phyloP scores from a whole-genome alignment of 2,113 vertebrate genomes.

The Macrotis lagotis region DNA sequence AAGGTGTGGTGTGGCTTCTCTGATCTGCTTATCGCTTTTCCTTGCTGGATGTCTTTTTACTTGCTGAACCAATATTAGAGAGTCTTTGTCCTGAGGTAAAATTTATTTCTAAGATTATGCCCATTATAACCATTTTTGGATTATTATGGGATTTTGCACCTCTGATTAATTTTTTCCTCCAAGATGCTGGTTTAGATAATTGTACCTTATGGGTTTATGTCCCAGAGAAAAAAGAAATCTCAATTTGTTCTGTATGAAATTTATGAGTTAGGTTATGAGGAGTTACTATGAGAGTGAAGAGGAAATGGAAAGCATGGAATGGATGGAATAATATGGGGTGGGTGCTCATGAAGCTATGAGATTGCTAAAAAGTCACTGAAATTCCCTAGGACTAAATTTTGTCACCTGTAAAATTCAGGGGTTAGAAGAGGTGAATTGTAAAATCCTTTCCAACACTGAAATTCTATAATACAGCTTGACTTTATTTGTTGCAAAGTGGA shows the following conservation, averaged over 20 bases:
- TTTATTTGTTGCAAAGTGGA: neutral
- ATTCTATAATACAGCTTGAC: neutral
- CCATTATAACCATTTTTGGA: neutral
- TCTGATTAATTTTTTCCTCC: neutral
- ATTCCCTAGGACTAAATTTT: neutral
- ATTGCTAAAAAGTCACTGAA: neutral
- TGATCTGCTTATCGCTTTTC: conserved; percentile 47
- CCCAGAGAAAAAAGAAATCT: neutral
- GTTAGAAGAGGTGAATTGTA: neutral
- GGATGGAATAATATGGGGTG: neutral
- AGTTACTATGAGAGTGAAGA: neutral
- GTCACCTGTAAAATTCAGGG: neutral
- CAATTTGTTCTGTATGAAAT: neutral
- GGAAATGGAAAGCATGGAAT: neutral
- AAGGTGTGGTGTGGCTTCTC: neutral
- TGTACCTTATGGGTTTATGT: neutral
- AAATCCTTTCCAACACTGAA: neutral
- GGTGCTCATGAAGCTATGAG: neutral
- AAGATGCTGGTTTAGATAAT: neutral
- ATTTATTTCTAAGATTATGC: neutral
- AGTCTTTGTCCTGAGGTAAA: conserved; percentile 2
- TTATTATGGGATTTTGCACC: neutral
- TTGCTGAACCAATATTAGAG: conserved; percentile 12
- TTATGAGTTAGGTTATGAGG: neutral
- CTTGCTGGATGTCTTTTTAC: conserved; percentile 27